These are phyloP conservation scores for Onychomys leucogaster DNA, from an alignment of 2,797 vertebrate genomes.

Conservation along the genomic window DNA sequence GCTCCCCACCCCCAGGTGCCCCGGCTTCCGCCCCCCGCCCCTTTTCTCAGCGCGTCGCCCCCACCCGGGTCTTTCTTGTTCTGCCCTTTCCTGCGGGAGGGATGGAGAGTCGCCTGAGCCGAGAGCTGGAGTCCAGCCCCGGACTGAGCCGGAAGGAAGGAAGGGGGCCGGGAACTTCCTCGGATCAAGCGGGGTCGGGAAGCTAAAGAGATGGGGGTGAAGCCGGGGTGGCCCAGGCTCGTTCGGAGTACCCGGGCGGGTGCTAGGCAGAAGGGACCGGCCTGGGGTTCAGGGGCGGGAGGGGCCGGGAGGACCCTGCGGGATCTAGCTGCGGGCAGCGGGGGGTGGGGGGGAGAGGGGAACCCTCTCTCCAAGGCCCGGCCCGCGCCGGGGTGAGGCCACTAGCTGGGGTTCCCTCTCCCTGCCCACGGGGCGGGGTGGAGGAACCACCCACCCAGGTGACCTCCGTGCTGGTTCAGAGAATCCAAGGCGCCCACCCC, in stretches of 20 bases:
- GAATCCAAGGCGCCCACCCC: background rate
- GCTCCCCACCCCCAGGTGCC: background rate
- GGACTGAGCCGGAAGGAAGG: conserved; percentile 66
- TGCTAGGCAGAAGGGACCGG: background rate
- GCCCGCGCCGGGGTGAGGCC: background rate
- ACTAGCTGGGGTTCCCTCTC: background rate
- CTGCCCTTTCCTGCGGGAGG: conserved; percentile 14
- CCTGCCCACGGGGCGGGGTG: background rate
- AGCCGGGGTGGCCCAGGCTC: background rate
- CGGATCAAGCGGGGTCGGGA: conserved; percentile 1
- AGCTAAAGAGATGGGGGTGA: background rate
- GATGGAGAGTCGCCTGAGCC: background rate
- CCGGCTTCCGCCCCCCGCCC: background rate
- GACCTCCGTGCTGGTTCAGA: background rate
- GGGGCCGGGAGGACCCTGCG: background rate
- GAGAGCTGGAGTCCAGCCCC: background rate
- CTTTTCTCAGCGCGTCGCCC: background rate
- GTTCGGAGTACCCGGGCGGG: background rate
- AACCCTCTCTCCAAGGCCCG: background rate
- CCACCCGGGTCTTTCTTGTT: background rate
- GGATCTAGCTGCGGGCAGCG: background rate
- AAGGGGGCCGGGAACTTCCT: conserved; percentile 60
- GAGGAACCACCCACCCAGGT: background rate
- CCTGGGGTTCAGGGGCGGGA: background rate
- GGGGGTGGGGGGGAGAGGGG: background rate